Evolutionary conservation across 2,113 vertebrate genomes (phyloP), one percentile per base, ranked within the genome.

Genomic region (Oreochromis aureus): DNA sequence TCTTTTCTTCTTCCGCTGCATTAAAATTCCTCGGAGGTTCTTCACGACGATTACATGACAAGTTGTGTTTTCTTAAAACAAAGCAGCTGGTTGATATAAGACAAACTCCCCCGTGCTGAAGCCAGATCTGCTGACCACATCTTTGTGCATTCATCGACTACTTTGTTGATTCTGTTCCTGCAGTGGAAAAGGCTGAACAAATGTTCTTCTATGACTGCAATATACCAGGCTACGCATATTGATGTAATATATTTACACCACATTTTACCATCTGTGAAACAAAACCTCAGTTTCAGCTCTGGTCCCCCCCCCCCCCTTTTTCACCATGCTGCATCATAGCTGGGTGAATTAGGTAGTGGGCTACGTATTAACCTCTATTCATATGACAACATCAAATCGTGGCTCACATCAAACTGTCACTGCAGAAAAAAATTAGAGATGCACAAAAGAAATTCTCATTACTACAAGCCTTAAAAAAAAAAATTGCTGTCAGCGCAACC

Each of bases 1-100:
- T 91, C 87, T 86, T 55, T 92, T 93, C 92, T 93, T 87, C 90
- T 89, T 86, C 82, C 78, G 78, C 90, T 89, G 84, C 91, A 92
- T 94, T 94, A 91, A 93, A 90, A 95, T 95, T 95, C 94, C 88
- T 91, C 54, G 3, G 87, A 83, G 86, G 83, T 90, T 95, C 90
- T 93, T 89, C 82, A 69, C 87, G 86, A 94, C 80, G 82, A 94
- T 92, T 94, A 94, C 87, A 93, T 93, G 93, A 95, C 89, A 92
- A 93, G 89, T 92, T 92, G 87, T 94, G 92, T 94, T 96, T 96
- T 94, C 81, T 89, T 90, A 92, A 95, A 95, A 93, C 87, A 94
- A 92, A 92, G 93, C 94, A 92, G 93, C 91, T 95, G 93, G 81
- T 93, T 91, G 92, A 95, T 94, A 81, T 86, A 81, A 94, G 51